A percentile compares a stretch with the other conserved stretches of the same genome.
phyloP scores from a whole-genome alignment of 2,113 vertebrate species.

The Lanius ludovicianus region DNA sequence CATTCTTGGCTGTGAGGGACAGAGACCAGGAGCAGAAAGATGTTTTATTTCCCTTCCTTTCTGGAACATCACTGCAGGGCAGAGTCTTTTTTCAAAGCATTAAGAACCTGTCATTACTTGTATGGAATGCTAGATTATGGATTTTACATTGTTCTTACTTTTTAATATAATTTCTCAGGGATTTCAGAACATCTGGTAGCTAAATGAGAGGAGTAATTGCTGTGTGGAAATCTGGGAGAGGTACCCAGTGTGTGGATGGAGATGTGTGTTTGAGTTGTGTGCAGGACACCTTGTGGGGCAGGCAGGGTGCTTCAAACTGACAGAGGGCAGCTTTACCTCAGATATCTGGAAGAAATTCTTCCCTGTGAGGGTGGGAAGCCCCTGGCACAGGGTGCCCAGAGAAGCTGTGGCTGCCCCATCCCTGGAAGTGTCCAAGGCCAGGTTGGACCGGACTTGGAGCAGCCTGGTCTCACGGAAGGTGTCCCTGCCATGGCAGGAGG shows the following conservation, averaged over 20 bases:
- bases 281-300: not conserved
- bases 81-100: not conserved
- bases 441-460: not conserved
- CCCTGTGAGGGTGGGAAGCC: rapidly evolving
- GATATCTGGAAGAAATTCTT: not conserved
- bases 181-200: not conserved
- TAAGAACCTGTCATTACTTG: not conserved
- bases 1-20: not conserved
- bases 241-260: not conserved
- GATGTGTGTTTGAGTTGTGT: not conserved
- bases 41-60: not conserved
- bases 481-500: not conserved
- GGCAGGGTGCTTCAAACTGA: not conserved
- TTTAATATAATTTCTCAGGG: not conserved
- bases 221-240: not conserved
- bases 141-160: not conserved
- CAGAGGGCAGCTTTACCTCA: not conserved
- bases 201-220: not conserved
- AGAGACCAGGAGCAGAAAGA: not conserved
- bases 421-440: not conserved
- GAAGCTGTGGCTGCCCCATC: not conserved
- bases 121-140: not conserved
- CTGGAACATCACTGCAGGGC: not conserved
- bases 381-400: not conserved
- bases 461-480: not conserved